A percentile compares a stretch with the other conserved stretches of the same genome.
These are phyloP conservation scores for Micromussa lordhowensis DNA, from an alignment of 92 coral and sea anemone species.

Conservation along the genomic window DNA sequence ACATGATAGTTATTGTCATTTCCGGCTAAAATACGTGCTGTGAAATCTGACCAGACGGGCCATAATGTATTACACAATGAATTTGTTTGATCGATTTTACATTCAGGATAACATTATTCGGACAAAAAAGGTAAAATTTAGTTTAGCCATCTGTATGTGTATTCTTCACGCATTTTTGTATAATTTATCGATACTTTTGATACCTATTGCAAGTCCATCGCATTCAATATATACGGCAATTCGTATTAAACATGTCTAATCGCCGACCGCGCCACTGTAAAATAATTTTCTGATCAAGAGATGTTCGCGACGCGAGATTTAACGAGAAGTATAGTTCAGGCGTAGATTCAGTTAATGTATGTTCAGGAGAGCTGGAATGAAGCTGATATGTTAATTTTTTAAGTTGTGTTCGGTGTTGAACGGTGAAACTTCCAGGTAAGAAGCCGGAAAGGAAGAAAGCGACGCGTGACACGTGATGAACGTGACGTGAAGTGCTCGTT, in stretches of 20 bases:
- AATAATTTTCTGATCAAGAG: neutral
- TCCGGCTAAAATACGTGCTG: conserved; percentile 13
- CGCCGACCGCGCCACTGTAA: neutral
- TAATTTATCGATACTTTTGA: neutral
- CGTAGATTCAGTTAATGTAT: neutral
- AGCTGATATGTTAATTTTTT: neutral
- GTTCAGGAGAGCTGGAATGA: neutral
- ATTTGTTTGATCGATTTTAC: neutral
- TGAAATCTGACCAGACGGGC: conserved; percentile 12
- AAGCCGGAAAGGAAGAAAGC: neutral
- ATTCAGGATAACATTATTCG: neutral
- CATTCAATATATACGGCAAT: neutral
- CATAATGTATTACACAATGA: conserved; percentile 5
- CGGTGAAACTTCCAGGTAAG: neutral
- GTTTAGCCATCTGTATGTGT: neutral
- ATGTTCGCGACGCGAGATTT: neutral
- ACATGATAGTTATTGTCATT: conserved; percentile 18
- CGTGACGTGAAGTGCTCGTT: conserved; percentile 4
- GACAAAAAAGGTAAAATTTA: neutral
- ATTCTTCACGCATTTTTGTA: neutral
- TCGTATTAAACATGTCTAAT: neutral
- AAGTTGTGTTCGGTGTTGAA: neutral
- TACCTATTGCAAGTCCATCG: neutral
- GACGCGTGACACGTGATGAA: neutral
- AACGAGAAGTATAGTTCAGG: neutral